Percentiles rank a stretch among this genome's conserved stretches.
phyloP scores from a whole-genome alignment of 1,140 invertebrate genomes.

The Planococcus citri region DNA sequence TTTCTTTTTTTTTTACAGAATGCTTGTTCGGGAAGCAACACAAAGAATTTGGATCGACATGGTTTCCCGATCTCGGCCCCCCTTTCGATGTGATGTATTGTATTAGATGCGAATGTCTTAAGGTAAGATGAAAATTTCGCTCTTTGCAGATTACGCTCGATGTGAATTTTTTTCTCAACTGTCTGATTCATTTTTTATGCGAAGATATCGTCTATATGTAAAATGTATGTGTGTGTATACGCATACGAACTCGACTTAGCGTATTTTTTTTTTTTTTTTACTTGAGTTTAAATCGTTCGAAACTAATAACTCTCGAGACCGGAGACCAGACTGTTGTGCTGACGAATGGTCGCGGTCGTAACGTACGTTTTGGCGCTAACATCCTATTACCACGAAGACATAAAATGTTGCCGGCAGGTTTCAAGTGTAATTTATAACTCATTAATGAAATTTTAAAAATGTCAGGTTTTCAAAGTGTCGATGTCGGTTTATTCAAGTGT shows the following conservation, averaged over 20 bases:
- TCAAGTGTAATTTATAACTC: not conserved
- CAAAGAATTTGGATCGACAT: slow-evolving; percentile 70
- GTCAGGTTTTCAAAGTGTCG: not conserved
- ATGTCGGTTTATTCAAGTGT: not conserved
- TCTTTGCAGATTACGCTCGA: not conserved
- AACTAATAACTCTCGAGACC: not conserved
- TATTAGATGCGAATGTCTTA: slow-evolving; percentile 81
- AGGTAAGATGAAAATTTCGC: slow-evolving; percentile 49
- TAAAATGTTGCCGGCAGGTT: not conserved
- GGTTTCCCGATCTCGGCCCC: slow-evolving; percentile 78
- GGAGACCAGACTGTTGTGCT: not conserved
- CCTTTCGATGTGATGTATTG: slow-evolving; percentile 87
- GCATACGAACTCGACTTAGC: too few species aligned
- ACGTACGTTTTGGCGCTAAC: not conserved
- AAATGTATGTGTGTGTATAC: not conserved
- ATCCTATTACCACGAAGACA: not conserved
- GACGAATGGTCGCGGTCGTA: not conserved
- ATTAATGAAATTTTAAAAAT: not conserved
- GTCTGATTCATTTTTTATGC: too few species aligned
- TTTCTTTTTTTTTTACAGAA: slow-evolving; percentile 51
- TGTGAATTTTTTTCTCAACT: too few species aligned
- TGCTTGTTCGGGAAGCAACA: slow-evolving; percentile 76
- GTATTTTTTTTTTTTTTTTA: not conserved
- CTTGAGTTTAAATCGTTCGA: not conserved
- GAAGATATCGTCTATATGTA: not conserved